These are phyloP conservation scores for Mesocentrotus franciscanus DNA, from an alignment of 53 echinoderm and acorn worm species.

Conservation along the genomic window DNA sequence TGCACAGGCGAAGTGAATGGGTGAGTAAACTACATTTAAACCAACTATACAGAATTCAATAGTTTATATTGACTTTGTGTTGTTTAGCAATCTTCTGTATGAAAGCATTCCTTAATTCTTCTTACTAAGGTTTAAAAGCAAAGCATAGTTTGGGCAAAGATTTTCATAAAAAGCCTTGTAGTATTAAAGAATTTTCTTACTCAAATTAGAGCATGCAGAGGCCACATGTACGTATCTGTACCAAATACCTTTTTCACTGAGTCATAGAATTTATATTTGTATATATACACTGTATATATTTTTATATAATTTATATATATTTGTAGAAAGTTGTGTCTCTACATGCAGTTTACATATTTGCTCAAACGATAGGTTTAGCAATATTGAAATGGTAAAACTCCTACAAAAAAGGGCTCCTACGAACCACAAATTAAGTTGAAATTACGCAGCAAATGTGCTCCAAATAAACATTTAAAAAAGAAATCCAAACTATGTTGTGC, in stretches of 20 bases:
- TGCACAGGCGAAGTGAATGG: slow-evolving; percentile 24
- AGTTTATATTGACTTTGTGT: not conserved
- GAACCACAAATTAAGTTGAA: too few species aligned
- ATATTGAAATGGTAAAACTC: not conserved
- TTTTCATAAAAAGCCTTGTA: not conserved
- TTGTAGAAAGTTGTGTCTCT: not conserved
- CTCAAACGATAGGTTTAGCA: not conserved
- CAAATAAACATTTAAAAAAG: too few species aligned
- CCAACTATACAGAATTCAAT: not conserved
- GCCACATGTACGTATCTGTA: not conserved
- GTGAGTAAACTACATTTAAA: not conserved
- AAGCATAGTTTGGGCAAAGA: not conserved
- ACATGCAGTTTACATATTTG: not conserved
- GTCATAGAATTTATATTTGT: too few species aligned
- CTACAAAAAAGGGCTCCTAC: not conserved
- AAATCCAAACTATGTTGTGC: not conserved
- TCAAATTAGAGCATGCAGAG: not conserved
- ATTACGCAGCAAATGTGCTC: too few species aligned
- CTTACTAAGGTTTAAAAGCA: not conserved
- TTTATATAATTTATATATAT: too few species aligned
- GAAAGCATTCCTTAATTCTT: not conserved
- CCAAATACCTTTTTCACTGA: not conserved
- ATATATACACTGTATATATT: too few species aligned
- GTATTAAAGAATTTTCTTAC: not conserved
- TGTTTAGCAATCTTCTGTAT: not conserved